Percentiles rank a stretch among this genome's conserved stretches.
phyloP scores from a whole-genome alignment of 1,140 invertebrate genomes.

The Atta colombica region DNA sequence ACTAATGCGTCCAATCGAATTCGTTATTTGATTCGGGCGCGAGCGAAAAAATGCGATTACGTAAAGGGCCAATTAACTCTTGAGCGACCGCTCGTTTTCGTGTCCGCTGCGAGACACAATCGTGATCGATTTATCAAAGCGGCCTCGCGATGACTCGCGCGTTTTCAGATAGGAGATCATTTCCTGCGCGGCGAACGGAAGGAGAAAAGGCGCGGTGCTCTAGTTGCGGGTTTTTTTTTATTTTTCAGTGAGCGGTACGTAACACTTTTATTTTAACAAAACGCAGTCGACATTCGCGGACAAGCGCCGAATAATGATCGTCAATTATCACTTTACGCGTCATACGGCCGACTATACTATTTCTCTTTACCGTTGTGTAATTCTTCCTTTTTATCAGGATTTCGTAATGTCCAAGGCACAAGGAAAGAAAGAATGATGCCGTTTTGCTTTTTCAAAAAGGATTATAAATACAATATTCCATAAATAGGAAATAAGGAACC shows the following conservation, averaged over 20 bases:
- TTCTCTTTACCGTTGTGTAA: slow-evolving; percentile 5
- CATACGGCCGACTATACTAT: neutral
- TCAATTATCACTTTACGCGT: slow-evolving; percentile 35
- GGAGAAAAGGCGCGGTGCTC: slow-evolving; percentile 45
- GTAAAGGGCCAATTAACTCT: slow-evolving; percentile 38
- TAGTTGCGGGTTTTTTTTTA: slow-evolving; percentile 4
- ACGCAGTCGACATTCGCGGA: neutral
- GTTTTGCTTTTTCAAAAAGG: neutral
- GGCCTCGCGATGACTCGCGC: slow-evolving; percentile 16
- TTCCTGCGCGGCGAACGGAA: slow-evolving; percentile 41
- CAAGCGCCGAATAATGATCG: slow-evolving; percentile 28
- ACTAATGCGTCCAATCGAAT: too few species aligned
- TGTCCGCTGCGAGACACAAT: slow-evolving; percentile 25
- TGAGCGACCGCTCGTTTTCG: slow-evolving; percentile 1
- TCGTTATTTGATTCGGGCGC: neutral
- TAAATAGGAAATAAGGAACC: too few species aligned
- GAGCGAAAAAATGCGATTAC: slow-evolving; percentile 14
- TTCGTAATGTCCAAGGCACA: neutral
- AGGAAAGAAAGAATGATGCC: neutral
- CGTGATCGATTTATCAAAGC: slow-evolving; percentile 31
- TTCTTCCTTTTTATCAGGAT: neutral
- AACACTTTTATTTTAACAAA: slow-evolving; percentile 42
- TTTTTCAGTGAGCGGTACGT: slow-evolving; percentile 9
- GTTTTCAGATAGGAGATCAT: slow-evolving; percentile 25
- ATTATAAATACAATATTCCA: too few species aligned